phyloP scores from a whole-genome alignment of 2,888 invertebrate species.

The Apantesis nais region DNA sequence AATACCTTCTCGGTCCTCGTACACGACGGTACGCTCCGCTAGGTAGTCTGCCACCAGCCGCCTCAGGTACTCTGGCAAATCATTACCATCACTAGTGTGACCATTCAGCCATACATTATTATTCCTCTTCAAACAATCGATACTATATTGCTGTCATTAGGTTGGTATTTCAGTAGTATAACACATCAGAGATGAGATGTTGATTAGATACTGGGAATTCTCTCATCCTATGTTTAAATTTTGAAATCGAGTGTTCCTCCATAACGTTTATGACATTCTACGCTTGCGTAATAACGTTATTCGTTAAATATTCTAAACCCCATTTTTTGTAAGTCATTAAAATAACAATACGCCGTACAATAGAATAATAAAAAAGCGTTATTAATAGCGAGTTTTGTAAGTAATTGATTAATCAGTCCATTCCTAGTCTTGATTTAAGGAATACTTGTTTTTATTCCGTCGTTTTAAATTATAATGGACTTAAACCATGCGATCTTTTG shows the following conservation, averaged over 20 bases:
- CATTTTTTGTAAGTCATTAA: not conserved
- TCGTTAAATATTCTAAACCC: not conserved
- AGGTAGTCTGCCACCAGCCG: too few relatives aligned
- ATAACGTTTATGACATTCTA: not conserved
- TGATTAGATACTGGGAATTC: too few relatives aligned
- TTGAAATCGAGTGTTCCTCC: not conserved
- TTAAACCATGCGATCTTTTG: not conserved
- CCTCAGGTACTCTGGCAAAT: too few relatives aligned
- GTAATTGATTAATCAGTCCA: not conserved
- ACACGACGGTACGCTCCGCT: too few relatives aligned
- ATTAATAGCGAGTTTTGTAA: not conserved
- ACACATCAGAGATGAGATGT: not conserved
- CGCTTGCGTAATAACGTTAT: not conserved
- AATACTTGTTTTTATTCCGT: not conserved
- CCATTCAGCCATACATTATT: not conserved
- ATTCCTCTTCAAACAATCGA: not conserved
- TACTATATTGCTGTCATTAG: not conserved
- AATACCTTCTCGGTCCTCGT: too few relatives aligned
- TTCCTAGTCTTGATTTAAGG: constrained; percentile 2
- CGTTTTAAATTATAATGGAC: not conserved
- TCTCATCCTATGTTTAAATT: not conserved
- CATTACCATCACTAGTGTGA: not conserved
- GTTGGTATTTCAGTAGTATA: not conserved
- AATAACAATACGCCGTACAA: not conserved
- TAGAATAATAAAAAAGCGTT: not conserved